Evolutionary conservation across 2,113 vertebrate genomes (phyloP).

Genomic region (Marcusenius ussheri): DNA sequence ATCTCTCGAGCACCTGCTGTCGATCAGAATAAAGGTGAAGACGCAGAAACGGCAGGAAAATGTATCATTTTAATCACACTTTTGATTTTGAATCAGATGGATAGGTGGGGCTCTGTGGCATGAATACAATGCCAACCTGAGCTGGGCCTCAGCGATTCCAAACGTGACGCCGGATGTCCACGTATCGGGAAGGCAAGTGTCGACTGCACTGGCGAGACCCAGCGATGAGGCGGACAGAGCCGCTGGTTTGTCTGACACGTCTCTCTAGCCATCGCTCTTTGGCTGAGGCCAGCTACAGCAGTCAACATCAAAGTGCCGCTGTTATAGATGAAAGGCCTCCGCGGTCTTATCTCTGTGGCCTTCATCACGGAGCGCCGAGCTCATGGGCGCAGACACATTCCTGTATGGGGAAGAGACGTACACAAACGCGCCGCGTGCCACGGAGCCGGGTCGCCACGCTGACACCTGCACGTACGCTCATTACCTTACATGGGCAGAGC

Average conservation of each 20-base stretch:
- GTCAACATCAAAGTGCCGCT: background rate
- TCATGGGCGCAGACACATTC: background rate
- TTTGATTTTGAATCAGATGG: background rate
- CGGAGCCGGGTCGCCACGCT: background rate
- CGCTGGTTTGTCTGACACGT: background rate
- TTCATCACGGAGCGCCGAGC: background rate
- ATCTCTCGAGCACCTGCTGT: background rate
- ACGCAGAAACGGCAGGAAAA: background rate
- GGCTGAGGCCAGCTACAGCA: background rate
- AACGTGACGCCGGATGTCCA: background rate
- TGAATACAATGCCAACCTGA: background rate
- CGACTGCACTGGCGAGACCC: background rate
- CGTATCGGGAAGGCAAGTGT: background rate
- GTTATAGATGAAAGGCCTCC: constrained; percentile 10
- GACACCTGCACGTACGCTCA: background rate
- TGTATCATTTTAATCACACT: background rate
- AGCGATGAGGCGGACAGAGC: background rate
- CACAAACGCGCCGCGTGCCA: background rate
- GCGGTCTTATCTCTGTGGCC: background rate
- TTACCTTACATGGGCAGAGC: background rate
- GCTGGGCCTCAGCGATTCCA: background rate
- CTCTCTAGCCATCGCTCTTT: background rate
- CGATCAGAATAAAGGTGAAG: background rate
- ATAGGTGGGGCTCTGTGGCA: background rate
- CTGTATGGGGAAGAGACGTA: constrained; percentile 7